Evolutionary conservation across 2,888 invertebrate genomes (phyloP), one percentile per base, ranked within the genome.

Genomic region (Pilophorus perplexus): DNA sequence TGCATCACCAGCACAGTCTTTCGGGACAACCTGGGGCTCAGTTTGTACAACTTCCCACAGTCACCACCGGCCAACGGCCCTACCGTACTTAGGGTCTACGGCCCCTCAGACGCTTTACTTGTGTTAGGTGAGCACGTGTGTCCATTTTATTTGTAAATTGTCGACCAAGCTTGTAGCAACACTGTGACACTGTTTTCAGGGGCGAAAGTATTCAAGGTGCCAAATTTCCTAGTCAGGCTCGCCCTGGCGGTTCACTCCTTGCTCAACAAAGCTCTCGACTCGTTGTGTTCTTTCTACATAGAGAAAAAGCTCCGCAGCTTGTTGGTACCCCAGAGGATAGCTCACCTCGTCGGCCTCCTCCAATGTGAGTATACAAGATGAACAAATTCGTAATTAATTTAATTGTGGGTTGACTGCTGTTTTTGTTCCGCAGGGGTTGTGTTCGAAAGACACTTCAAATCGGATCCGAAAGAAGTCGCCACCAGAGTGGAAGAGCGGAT

Each of bases 321-420:
- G 20, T 76, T 85, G 1, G 79, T 78, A 0, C 81, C 84, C 72
- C 77, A 81, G 25, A 78, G 84, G 68, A 73, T 85, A 50, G 82
- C 84, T 12, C 80, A 83, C 74, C 77, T 86, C 1, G 80, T 85
- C 54, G 76, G 79, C 67, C 75, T 84, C 68, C 80, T 85, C 14
- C 83, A 85, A 74, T 82, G 85, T 84, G 73, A 72, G 76, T 33
- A 50, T 27, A 40, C 8, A 8, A 33, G 33, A 10, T 33, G 10
- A 6, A 6, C 10, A 6, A 33, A 6, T 33, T 8, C 42, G 14
- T 42, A 6, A 42, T 12, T n/a, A 42, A 42, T 42, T 65, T 64
- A 28, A 28, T 16, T 18, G 48, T 62, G 6, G 28, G 37, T 16
- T 37, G n/a, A n/a, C n/a, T n/a, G n/a, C 5, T 5, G 20, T 2